These are phyloP conservation scores for Galagoides demidoff DNA, from an alignment of 2,797 vertebrate species.

Conservation along the genomic window DNA sequence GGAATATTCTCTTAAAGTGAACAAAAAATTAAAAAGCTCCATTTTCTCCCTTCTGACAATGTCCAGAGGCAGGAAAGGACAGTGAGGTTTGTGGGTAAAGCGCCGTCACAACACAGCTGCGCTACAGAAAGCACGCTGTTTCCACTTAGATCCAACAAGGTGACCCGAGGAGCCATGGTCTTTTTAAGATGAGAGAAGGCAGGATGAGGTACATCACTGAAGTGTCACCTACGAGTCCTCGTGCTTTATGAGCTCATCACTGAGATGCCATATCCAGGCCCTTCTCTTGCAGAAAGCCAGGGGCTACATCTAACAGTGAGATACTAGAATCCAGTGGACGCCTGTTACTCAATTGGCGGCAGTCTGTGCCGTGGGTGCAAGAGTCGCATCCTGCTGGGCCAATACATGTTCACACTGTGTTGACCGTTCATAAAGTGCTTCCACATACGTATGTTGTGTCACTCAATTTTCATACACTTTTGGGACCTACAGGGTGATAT, in stretches of 20 bases:
- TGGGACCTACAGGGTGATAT: background rate
- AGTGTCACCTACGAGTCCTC: background rate
- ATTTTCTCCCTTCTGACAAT: background rate
- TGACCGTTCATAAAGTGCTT: background rate
- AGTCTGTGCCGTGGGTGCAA: too few relatives aligned
- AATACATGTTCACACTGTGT: fast-evolving
- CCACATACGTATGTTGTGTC: fast-evolving
- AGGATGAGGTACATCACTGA: background rate
- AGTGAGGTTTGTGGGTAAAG: background rate
- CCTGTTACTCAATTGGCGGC: too few relatives aligned
- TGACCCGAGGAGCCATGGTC: fast-evolving
- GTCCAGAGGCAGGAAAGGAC: background rate
- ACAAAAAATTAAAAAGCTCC: background rate
- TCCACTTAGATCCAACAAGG: background rate
- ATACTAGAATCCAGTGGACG: background rate
- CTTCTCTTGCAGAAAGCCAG: background rate
- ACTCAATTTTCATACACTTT: background rate
- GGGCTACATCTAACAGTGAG: background rate
- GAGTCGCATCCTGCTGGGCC: background rate
- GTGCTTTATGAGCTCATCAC: background rate
- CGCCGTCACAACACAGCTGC: background rate
- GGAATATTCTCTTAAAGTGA: background rate
- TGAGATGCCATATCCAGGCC: background rate
- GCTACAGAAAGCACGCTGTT: background rate
- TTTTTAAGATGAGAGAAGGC: background rate